Percentiles rank a stretch among this genome's conserved stretches.
Conservation (phyloP, 1,140 invertebrate species). For the Chironomus tepperi region DNA sequence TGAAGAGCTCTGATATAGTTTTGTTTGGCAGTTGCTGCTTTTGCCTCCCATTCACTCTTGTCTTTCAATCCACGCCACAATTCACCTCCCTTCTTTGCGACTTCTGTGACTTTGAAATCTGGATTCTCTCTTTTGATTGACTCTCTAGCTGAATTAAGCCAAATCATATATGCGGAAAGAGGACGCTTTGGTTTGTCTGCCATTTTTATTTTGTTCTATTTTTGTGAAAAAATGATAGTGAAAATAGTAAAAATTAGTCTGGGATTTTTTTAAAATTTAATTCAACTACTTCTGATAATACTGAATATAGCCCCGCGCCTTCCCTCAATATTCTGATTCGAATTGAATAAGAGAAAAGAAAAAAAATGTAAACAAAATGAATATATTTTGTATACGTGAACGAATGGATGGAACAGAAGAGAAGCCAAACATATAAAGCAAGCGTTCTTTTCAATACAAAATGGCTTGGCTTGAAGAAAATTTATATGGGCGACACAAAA, state of each 20-base stretch:
- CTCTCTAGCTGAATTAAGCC: conserved; percentile 75
- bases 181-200: conserved; percentile 78
- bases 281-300: neutral
- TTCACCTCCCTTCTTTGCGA: conserved; percentile 80
- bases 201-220: conserved; percentile 54
- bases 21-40: conserved; percentile 22
- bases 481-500: neutral
- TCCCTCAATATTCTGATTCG: neutral
- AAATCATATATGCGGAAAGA: conserved; percentile 77
- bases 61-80: conserved; percentile 74
- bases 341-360: neutral
- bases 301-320: neutral
- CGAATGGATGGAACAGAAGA: neutral
- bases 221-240: neutral
- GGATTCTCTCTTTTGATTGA: conserved; percentile 72
- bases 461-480: conserved; percentile 11
- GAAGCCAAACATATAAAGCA: conserved; percentile 20
- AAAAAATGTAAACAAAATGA: conserved; percentile 18
- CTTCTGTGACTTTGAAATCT: conserved; percentile 69
- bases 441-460: conserved; percentile 19
- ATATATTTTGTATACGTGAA: conserved; percentile 16
- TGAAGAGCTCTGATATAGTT: conserved; percentile 19
- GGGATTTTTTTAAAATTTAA: neutral
- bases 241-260: neutral
- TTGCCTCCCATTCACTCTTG: conserved; percentile 47